Conservation (phyloP, 2,113 vertebrate genomes). For the Corythaixoides concolor region DNA sequence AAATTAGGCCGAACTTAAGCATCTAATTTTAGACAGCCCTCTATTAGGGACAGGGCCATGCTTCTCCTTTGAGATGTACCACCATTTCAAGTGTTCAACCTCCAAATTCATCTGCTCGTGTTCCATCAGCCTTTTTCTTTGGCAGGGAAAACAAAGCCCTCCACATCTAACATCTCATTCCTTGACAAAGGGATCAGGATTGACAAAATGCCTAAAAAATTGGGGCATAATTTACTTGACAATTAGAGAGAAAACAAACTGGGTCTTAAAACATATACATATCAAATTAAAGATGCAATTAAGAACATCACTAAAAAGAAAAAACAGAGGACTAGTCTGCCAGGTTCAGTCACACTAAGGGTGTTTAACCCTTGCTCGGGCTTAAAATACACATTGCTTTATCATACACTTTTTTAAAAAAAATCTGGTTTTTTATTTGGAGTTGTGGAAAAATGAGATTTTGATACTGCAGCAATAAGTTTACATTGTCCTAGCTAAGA, state of each 20-base stretch:
- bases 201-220: background rate
- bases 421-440: background rate
- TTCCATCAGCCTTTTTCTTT: background rate
- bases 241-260: background rate
- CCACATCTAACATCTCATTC: background rate
- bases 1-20: constrained; percentile 19
- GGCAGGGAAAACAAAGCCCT: background rate
- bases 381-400: background rate
- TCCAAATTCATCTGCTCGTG: background rate
- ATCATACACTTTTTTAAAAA: background rate
- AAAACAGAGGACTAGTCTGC: background rate
- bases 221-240: background rate
- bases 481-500: constrained; percentile 35
- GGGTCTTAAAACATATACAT: background rate
- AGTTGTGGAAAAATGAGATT: background rate
- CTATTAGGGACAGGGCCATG: background rate
- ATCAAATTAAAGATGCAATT: background rate
- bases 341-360: background rate
- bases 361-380: background rate
- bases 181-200: background rate
- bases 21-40: constrained; percentile 39
- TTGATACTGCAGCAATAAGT: background rate
- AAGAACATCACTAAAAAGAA: background rate
- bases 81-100: background rate
- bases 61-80: background rate